Conservation (phyloP, 2,888 invertebrate genomes). For the Galeopsomyia nigrocyanea region DNA sequence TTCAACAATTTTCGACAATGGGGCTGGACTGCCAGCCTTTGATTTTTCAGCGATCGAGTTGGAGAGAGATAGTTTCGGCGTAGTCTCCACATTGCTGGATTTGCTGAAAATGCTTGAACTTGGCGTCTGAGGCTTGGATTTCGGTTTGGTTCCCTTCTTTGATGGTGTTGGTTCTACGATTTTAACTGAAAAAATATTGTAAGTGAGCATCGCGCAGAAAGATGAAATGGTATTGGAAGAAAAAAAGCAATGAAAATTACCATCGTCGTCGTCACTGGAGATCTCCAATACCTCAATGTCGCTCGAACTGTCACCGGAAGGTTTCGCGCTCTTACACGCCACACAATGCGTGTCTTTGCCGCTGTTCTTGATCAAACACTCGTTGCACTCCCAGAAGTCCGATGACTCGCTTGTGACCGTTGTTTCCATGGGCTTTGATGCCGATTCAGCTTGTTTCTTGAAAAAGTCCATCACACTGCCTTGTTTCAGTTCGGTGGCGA, state of each 20-base stretch:
- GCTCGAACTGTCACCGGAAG: conserved; percentile 30
- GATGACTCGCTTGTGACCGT: background rate
- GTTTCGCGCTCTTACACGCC: conserved; percentile 61
- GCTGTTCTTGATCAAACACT: conserved; percentile 65
- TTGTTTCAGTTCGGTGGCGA: conserved; percentile 62
- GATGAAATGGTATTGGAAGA: background rate
- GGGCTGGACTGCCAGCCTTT: background rate
- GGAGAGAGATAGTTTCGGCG: background rate
- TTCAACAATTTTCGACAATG: background rate
- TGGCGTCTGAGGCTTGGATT: background rate
- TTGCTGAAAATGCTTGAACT: conserved; percentile 20
- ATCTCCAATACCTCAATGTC: conserved; percentile 39
- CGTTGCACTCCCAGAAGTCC: conserved; percentile 64
- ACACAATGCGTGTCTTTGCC: conserved; percentile 57
- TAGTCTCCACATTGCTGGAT: background rate
- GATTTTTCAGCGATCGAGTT: background rate
- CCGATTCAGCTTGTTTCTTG: conserved; percentile 48
- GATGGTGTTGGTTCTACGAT: background rate
- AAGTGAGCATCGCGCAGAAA: background rate
- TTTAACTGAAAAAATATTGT: conserved; percentile 2
- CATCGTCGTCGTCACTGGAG: conserved; percentile 5
- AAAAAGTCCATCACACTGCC: conserved; percentile 70
- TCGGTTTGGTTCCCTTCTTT: background rate
- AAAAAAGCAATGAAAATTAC: conserved; percentile 6
- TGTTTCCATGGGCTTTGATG: no score